A percentile compares a stretch with the other conserved stretches of the same genome.
phyloP scores from a whole-genome alignment of 1,140 invertebrate genomes.

The Brachionus rotundiformis region DNA sequence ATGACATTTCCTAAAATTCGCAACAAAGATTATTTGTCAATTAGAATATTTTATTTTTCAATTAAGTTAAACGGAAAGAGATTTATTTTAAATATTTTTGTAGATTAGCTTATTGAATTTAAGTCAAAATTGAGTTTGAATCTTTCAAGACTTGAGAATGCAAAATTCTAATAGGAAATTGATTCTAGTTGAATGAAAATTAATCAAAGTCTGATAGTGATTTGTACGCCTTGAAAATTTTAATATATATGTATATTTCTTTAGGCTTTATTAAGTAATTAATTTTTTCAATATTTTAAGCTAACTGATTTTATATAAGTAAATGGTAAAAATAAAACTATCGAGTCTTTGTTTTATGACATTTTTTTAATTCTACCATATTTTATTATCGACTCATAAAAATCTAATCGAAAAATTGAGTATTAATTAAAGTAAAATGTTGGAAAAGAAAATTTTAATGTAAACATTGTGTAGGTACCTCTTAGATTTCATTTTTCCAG shows the following conservation, averaged over 20 bases:
- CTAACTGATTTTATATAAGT: neutral
- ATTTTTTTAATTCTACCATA: neutral
- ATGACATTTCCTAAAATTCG: neutral
- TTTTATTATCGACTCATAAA: neutral
- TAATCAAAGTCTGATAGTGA: neutral
- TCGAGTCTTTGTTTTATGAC: neutral
- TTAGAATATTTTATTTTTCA: neutral
- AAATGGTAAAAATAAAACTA: neutral
- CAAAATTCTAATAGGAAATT: neutral
- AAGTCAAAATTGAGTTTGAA: neutral
- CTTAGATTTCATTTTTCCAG: neutral
- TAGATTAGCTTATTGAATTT: neutral
- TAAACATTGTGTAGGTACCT: neutral
- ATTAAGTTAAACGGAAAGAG: neutral
- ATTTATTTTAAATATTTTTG: neutral
- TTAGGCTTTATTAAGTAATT: neutral
- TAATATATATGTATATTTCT: neutral
- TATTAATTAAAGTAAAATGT: neutral
- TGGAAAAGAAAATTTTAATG: neutral
- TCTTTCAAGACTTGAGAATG: neutral
- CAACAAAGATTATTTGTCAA: neutral
- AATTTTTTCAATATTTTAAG: constrained; percentile 10
- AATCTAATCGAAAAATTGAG: neutral
- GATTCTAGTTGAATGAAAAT: neutral
- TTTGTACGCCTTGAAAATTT: neutral